Base-by-base conservation (phyloP, 2,888 invertebrate species). In the Operophtera brumata region DNA sequence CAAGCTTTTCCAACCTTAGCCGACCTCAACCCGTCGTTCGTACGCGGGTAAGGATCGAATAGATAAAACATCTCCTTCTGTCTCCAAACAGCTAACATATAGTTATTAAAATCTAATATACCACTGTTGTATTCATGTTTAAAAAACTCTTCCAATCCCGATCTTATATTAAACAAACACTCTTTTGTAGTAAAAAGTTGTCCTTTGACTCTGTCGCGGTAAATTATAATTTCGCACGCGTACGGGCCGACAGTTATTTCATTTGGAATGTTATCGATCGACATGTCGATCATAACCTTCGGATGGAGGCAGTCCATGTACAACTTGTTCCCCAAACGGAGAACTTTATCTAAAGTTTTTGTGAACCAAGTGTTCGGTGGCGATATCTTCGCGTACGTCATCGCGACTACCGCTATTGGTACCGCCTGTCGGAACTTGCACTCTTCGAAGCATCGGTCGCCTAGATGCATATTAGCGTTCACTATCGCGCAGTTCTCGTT, bases 11-110 rank as follows among this genome's bases (percentile, higher is more conserved):
- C 93, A 0, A 91, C 89, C 48, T 91, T 89, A 54, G 90, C 74
- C 0, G 92, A 83, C 25, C 91, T 82, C 54, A 80, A 64, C 0
- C 93, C 94, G 41, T 92, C 92, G 7, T 75, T 82, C 9, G 92
- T 92, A 1, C 94, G 86, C 4, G 93, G 90, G 64, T 94, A 94
- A 0, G 93, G 93, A 78, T 94, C 94, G 59, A 93, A 93, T 20
- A 92, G 81, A 68, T 93, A 94, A 69, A 80, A 93, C 86, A 92
- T 92, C 36, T 92, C 91, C 30, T 90, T 86, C 69, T 94, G 93
- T 13, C 91, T 86, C 94, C 94, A 94, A 9, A 94, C 68, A 0
- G 90, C 93, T 26, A 94, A 57, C n/a, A 86, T 73, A 32, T 86
- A 91, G 54, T 90, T 91, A 60, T 92, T 93, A 49, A 94, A 92